phyloP scores from a whole-genome alignment of 1,140 invertebrate genomes.

The Palaemon carinicauda region DNA sequence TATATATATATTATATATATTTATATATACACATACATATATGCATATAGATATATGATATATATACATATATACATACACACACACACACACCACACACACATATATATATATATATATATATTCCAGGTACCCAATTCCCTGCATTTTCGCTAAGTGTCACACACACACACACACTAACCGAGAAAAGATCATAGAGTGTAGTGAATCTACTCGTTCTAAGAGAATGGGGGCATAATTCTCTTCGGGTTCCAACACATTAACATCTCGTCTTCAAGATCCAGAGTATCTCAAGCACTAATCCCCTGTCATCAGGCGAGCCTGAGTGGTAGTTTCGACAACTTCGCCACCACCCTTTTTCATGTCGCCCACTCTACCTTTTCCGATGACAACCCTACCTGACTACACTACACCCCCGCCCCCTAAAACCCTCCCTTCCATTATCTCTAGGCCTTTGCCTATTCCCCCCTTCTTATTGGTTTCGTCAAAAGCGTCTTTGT shows the following conservation, averaged over 20 bases:
- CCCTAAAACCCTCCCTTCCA: background rate
- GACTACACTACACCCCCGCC: too few relatives aligned
- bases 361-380: background rate
- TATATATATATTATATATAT: background rate
- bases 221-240: too few relatives aligned
- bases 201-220: too few relatives aligned
- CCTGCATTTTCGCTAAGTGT: too few relatives aligned
- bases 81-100: too few relatives aligned
- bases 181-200: too few relatives aligned
- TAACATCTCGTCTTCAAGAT: conserved; percentile 18
- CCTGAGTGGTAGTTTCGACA: background rate
- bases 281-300: conserved; percentile 46
- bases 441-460: background rate
- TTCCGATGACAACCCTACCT: background rate
- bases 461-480: background rate
- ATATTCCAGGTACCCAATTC: too few relatives aligned
- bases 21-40: background rate
- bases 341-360: background rate
- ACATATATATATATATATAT: too few relatives aligned
- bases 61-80: too few relatives aligned
- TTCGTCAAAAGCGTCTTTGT: too few relatives aligned
- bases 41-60: background rate
- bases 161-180: too few relatives aligned
- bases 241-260: too few relatives aligned
- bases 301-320: conserved; percentile 20